These are phyloP conservation scores for Ochlodes sylvanus DNA, from an alignment of 2,888 invertebrate genomes.

Conservation along the genomic window DNA sequence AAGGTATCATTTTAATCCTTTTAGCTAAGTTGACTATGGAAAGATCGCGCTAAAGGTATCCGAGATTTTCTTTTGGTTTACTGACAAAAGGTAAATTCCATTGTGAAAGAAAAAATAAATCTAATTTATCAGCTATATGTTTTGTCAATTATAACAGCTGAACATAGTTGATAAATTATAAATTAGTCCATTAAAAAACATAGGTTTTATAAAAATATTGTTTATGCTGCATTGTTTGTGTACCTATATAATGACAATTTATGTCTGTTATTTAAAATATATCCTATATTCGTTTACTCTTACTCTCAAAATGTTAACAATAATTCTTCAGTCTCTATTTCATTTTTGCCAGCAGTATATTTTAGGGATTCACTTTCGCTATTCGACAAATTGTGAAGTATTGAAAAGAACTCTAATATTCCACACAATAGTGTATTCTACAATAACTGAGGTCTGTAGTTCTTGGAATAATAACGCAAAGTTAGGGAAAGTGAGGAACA, in stretches of 20 bases:
- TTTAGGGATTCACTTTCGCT: not conserved
- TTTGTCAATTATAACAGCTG: not conserved
- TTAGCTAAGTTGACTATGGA: conserved; percentile 85
- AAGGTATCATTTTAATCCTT: conserved; percentile 85
- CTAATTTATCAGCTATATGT: not conserved
- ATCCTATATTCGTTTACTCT: no score
- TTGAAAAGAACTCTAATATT: not conserved
- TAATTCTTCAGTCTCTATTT: no score
- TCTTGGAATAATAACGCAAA: not conserved
- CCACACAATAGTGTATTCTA: not conserved
- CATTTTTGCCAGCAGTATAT: no score
- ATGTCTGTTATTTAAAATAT: no score
- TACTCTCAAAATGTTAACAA: no score
- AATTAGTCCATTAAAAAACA: no score
- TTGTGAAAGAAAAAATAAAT: not conserved
- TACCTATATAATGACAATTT: no score
- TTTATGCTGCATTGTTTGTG: no score
- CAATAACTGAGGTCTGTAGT: not conserved
- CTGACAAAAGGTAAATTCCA: not conserved
- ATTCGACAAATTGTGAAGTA: not conserved
- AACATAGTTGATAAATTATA: not conserved
- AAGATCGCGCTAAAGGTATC: conserved; percentile 76
- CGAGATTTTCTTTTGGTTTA: conserved; percentile 70
- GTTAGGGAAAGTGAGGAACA: not conserved
- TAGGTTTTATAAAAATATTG: no score